Evolutionary conservation across 2,113 vertebrate species (phyloP).

Genomic region (Mesitornis unicolor): DNA sequence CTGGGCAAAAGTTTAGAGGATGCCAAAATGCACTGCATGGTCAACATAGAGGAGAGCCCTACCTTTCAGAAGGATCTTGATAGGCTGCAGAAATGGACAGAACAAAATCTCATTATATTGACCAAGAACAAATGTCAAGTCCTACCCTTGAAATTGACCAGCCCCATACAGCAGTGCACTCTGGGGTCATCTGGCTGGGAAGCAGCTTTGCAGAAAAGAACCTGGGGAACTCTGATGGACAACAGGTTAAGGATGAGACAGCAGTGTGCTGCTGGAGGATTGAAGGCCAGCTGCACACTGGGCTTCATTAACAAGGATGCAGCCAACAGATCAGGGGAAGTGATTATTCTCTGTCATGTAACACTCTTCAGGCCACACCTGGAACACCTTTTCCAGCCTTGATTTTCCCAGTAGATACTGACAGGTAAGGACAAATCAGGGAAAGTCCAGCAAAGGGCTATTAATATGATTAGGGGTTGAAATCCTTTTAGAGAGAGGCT

Average conservation of each 20-base stretch:
- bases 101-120: not conserved
- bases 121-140: not conserved
- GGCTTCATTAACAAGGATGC: not conserved
- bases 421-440: not conserved
- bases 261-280: accelerated
- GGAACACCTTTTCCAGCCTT: not conserved
- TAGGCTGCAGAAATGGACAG: not conserved
- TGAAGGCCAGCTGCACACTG: not conserved
- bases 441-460: not conserved
- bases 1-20: not conserved
- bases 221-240: not conserved
- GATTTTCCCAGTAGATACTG: not conserved
- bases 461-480: not conserved
- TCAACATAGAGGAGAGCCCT: not conserved
- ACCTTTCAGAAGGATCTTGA: not conserved
- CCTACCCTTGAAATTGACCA: not conserved
- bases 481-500: not conserved
- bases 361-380: not conserved
- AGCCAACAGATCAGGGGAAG: not conserved
- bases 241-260: not conserved
- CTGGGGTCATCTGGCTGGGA: not conserved
- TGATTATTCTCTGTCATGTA: not conserved
- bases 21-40: not conserved
- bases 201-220: not conserved
- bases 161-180: not conserved